Evolutionary conservation across 2,797 vertebrate genomes (phyloP), one percentile per base, ranked within the genome.

Genomic region (Channa striata): DNA sequence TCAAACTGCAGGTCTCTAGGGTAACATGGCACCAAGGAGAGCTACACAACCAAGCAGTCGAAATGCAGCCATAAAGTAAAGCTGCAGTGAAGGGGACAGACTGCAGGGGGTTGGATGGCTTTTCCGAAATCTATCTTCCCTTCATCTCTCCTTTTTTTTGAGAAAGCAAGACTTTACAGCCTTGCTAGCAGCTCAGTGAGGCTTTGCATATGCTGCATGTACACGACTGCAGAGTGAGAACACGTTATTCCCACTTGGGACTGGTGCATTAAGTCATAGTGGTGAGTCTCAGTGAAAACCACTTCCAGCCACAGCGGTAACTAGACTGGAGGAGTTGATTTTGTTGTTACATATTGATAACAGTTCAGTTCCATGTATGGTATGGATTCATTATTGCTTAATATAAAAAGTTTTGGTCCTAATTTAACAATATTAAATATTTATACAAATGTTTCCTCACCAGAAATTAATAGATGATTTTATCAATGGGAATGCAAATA

Each of bases 1-100:
- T 76, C 76, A 83, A 86, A 66, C 40, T 17, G 64, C 40, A 13
- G 39, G 65, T 68, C 76, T 70, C 78, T 11, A 0, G 78, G 78
- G 76, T 12, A 52, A 37, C 40, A 64, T 51, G 48, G 43, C 56
- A 74, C 42, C 50, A 21, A 56, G 65, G 47, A 74, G 68, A 77
- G 61, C 43, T 56, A 59, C 69, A 53, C 54, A 65, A 67, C 59
- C 37, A 49, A 57, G 6, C 48, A 49, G 70, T 42, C 61, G 47
- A 66, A 66, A 56, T 20, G 50, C 43, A 43, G 74, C 43, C 43
- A 42, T 81, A 67, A 79, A 74, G 16, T 25, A 39, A 71, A 57
- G 11, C 67, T 51, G 68, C 48, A 60, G 4, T 21, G 36, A 46
- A 6, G 61, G 52, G 57, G 64, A 49, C 20, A 12, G 36, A 19